Conservation (phyloP, 2,113 vertebrate species). For the Scomber scombrus region DNA sequence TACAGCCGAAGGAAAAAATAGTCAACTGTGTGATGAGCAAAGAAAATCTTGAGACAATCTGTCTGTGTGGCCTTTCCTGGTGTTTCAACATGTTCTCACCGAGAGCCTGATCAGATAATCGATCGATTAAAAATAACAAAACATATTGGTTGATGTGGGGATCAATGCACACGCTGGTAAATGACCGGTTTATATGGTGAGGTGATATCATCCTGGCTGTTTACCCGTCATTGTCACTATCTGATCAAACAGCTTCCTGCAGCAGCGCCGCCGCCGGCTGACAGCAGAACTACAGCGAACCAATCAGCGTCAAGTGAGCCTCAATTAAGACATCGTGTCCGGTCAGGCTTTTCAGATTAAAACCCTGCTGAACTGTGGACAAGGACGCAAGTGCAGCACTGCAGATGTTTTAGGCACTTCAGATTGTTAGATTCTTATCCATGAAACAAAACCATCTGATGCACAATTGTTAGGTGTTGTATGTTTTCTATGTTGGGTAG, state of each 20-base stretch:
- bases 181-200: constrained; percentile 38
- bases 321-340: neutral
- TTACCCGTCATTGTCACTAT: constrained; percentile 79
- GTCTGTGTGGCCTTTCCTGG: neutral
- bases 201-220: constrained; percentile 74
- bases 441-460: too few species aligned
- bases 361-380: too few species aligned
- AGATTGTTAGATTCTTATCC: too few species aligned
- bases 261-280: constrained; percentile 84
- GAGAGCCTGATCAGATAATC: neutral
- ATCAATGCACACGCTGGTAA: constrained; percentile 13
- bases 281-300: constrained; percentile 63
- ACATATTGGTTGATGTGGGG: neutral
- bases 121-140: neutral
- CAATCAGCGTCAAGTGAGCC: constrained; percentile 41
- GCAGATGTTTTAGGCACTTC: too few species aligned
- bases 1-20: constrained; percentile 55
- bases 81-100: neutral
- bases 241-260: constrained; percentile 81
- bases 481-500: too few species aligned
- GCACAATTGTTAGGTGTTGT: too few species aligned
- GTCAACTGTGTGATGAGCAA: constrained; percentile 48
- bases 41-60: constrained; percentile 22
- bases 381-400: too few species aligned
- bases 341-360: neutral